Evolutionary conservation across 2,888 invertebrate genomes (phyloP), one percentile per base, ranked within the genome.

Genomic region (Bruchidius siliquastri): DNA sequence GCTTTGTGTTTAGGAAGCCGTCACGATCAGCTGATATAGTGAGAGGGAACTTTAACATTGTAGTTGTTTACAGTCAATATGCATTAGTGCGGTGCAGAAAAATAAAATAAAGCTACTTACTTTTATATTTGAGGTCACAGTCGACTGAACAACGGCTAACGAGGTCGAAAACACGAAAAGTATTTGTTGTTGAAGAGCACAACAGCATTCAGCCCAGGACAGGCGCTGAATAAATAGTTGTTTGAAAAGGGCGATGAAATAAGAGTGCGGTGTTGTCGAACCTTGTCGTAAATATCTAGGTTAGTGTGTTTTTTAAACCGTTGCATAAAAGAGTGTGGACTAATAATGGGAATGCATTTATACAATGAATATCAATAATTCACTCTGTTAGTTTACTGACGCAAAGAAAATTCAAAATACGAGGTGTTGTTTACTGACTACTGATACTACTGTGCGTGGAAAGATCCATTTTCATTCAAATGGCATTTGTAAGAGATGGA

Each of bases 151-250:
- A 81, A 80, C 80, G 79, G 77, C 77, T 78, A 79, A 78, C 75
- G 82, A 81, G 83, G 81, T 83, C 81, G 79, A 82, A 82, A 80
- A 78, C 79, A 81, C 82, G 76, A 77, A 79, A 75, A 77, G 77
- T 77, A 76, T 77, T 68, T 77, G 72, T 74, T 72, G 75, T 73
- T 74, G 74, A 77, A 77, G 76, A 80, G 78, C 81, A 81, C 80
- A 80, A 76, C 80, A 80, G 78, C 83, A 83, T 83, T 82, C 83
- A 83, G 81, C 80, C 82, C 81, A 81, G 77, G 73, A 74, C 80
- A 79, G 82, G 82, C 80, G 82, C 82, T 82, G 82, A 82, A 83
- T 82, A 81, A 77, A 76, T 77, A 76, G 72, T 69, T 68, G 22
- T 68, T 68, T 68, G 68, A n/a, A 26, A 21, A 32, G 71, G 76